Evolutionary conservation across 2,113 vertebrate species (phyloP), one percentile per base, ranked within the genome.

Genomic region (Girardinichthys multiradiatus): DNA sequence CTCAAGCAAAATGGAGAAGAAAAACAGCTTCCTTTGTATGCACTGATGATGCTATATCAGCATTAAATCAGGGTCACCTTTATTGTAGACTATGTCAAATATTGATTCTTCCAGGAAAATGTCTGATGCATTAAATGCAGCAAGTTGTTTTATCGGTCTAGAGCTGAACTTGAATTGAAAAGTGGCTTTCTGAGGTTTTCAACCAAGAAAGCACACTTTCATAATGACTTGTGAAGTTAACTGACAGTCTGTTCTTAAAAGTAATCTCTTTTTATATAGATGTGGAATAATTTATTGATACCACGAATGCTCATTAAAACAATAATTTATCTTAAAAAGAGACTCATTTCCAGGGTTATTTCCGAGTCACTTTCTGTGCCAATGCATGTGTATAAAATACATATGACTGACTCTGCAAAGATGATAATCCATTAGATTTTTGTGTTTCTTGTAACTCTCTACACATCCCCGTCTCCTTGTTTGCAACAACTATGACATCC

Each of bases 401-500:
- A 67, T 69, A 64, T 27, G 61, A 24, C 51, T 54, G 64, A 61
- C 68, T 60, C 27, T 58, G 72, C 64, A 63, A 64, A 74, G 42
- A 64, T 57, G 39, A 57, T 27, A 68, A 79, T 70, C 57, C 45
- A 14, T 2, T 42, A 76, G 70, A 59, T 81, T 72, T 30, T 54
- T 58, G 42, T 69, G 48, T n/a, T 54, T 28, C 57, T 45, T 54
- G 27, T 60, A 68, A 78, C 67, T 72, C 64, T 66, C 68, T 66
- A 70, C 59, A 74, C 48, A 81, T 80, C 76, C 62, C 33, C 57
- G 24, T 79, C 14, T 78, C 63, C 72, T 48, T 33, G 51, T 66
- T 54, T 75, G 66, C 68, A 71, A 68, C 71, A 78, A 65, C 65
- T 84, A 77, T 70, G 73, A 82, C 84, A 82, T 64, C 70, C 61